Conservation (phyloP, 2,113 vertebrate genomes). For the Vulpes vulpes region DNA sequence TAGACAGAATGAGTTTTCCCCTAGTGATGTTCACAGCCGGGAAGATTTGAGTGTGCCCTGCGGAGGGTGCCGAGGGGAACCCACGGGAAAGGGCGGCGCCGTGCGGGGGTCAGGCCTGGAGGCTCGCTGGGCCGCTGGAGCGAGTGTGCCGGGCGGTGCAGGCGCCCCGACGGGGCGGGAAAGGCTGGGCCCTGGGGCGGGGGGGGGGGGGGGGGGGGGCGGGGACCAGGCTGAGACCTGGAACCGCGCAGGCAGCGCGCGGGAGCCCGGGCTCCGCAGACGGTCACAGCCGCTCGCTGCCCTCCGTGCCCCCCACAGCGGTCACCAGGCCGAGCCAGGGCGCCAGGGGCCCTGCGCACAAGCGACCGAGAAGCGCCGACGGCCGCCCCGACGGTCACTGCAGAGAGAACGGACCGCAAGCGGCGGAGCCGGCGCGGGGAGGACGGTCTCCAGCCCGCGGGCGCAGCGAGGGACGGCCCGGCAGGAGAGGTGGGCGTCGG, state of each 20-base stretch:
- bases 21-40: not conserved
- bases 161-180: not conserved
- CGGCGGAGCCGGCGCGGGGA: not conserved
- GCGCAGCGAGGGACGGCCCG: too few species aligned
- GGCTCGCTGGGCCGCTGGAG: not conserved
- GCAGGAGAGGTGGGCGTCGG: not conserved
- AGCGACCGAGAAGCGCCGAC: not conserved
- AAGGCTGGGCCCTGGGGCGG: not conserved
- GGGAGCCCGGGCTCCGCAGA: too few species aligned
- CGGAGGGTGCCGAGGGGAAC: not conserved
- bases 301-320: not conserved
- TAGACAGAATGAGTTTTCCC: not conserved
- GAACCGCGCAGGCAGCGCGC: too few species aligned
- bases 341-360: not conserved
- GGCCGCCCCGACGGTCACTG: not conserved
- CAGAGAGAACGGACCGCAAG: fast-evolving
- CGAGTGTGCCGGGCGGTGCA: not conserved
- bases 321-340: not conserved
- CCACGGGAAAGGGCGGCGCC: not conserved
- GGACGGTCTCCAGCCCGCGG: fast-evolving
- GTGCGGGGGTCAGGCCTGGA: too few species aligned
- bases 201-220: fast-evolving
- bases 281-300: not conserved
- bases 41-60: too few species aligned
- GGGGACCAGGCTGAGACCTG: not conserved